Base-by-base conservation (phyloP, 2,888 invertebrate species). In the Dicyrtomina minuta region DNA sequence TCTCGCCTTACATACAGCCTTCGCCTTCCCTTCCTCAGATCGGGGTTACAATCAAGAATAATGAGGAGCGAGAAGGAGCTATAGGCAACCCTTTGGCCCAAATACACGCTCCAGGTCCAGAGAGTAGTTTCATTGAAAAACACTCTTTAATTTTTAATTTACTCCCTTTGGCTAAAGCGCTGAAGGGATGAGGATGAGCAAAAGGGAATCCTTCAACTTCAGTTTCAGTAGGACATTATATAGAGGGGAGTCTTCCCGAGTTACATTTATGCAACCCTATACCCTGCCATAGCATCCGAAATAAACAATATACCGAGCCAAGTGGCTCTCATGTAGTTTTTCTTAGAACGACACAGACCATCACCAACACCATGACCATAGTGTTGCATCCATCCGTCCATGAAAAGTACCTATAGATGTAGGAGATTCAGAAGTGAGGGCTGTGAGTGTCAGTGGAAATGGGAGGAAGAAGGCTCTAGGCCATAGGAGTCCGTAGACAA, bases 61-160 rank as follows among this genome's bases (percentile, higher is more conserved):
- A 65, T 65, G 10, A 65, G n/a, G n/a, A n/a, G n/a, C n/a, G n/a
- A n/a, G n/a, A n/a, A n/a, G n/a, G n/a, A n/a, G n/a, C n/a, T n/a
- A n/a, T 26, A 39, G 53, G 43, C 55, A 56, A 53, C 55, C 55
- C 27, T 61, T 58, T 5, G 4, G 43, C 15, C 49, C 51, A 62
- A 46, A n/a, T 46, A 3, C 17, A 33, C 46, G 43, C n/a, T n/a
- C n/a, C n/a, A n/a, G n/a, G n/a, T n/a, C n/a, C n/a, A n/a, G n/a
- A n/a, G n/a, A n/a, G n/a, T n/a, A 20, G 43, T 26, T 65, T 65
- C 65, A 65, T 65, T 65, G 65, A 65, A 65, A 65, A 65, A 65
- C 65, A 55, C 43, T 53, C 39, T 65, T n/a, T 65, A 65, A 65
- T 65, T 65, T 33, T 65, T 65, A 65, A 65, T 65, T 65, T 65